phyloP scores from a whole-genome alignment of 2,113 vertebrate species.

The Atractosteus spatula region DNA sequence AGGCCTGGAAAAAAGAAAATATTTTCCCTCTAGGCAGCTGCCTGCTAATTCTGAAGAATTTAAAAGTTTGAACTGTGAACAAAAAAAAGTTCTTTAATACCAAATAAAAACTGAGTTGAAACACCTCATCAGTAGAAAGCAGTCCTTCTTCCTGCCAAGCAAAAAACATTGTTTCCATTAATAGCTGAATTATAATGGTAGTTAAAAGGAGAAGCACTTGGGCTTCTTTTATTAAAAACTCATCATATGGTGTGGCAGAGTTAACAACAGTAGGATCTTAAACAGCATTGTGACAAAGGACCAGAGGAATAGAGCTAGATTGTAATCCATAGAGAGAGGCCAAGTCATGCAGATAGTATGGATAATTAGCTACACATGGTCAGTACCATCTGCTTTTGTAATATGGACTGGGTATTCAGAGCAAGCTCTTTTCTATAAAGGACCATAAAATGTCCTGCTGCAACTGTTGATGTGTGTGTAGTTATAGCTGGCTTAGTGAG shows the following conservation, averaged over 20 bases:
- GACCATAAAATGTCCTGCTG: not conserved
- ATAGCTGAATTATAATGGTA: too few species aligned
- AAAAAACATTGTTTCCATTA: too few species aligned
- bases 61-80: not conserved
- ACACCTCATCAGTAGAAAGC: too few species aligned
- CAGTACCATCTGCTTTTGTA: constrained; percentile 48
- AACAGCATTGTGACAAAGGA: constrained; percentile 11
- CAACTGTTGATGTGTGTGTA: not conserved
- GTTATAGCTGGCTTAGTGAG: too few species aligned
- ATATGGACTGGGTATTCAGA: constrained; percentile 20
- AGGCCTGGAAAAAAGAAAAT: too few species aligned
- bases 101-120: too few species aligned
- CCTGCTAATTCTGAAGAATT: constrained; percentile 1
- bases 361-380: constrained; percentile 39
- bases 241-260: not conserved
- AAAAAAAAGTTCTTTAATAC: too few species aligned
- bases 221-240: not conserved
- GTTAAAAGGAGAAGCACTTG: not conserved
- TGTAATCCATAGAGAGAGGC: constrained; percentile 32
- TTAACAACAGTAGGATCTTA: not conserved
- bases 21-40: too few species aligned
- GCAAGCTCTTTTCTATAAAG: not conserved
- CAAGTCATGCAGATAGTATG: constrained; percentile 48
- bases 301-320: constrained; percentile 14
- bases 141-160: too few species aligned